These are phyloP conservation scores for Asobara japonica DNA, from an alignment of 1,140 invertebrate species.

Conservation along the genomic window DNA sequence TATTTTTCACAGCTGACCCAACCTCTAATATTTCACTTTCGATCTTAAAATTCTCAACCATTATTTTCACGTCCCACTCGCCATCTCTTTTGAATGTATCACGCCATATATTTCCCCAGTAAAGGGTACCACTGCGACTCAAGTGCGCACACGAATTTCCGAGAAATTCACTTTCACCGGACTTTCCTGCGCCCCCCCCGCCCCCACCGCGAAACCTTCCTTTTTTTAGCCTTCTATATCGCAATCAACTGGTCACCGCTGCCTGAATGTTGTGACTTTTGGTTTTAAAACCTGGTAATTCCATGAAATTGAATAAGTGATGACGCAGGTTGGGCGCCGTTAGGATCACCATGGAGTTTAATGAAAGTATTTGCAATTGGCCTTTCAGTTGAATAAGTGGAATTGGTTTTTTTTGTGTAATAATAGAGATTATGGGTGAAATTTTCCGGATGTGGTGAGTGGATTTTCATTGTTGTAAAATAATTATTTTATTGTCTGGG, in stretches of 20 bases:
- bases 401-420: background rate
- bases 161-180: constrained; percentile 65
- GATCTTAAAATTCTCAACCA: background rate
- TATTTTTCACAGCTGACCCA: background rate
- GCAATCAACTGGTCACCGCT: background rate
- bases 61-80: background rate
- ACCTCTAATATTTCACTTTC: background rate
- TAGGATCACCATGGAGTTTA: background rate
- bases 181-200: constrained; percentile 33
- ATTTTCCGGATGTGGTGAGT: constrained; percentile 6
- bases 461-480: background rate
- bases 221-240: background rate
- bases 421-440: background rate
- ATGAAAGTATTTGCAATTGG: background rate
- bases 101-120: background rate
- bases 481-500: constrained; percentile 26
- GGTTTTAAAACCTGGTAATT: background rate
- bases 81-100: background rate
- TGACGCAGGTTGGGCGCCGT: background rate
- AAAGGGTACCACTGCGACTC: constrained; percentile 22
- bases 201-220: background rate
- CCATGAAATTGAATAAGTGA: constrained; percentile 3
- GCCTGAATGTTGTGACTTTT: background rate
- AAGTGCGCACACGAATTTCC: constrained; percentile 49
- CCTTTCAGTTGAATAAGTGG: background rate